Base-by-base conservation (phyloP, 2,113 vertebrate species). In the Xerus inauris region DNA sequence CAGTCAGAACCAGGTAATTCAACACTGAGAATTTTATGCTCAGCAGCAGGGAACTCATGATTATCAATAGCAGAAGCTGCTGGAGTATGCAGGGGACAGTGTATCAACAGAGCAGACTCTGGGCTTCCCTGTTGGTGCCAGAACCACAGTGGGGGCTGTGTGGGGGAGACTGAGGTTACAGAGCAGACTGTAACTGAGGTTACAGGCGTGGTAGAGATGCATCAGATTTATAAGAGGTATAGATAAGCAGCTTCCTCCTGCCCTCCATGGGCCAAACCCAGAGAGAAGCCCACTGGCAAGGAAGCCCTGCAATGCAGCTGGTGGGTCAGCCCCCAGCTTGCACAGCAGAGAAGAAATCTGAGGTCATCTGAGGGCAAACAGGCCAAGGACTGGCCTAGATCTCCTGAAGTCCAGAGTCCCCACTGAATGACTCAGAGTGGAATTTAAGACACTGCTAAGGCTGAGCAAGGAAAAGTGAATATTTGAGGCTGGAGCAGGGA, bases 371-470 rank as follows among this genome's bases (percentile, higher is more conserved):
- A 90, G 88, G 51, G 30, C 38, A 90, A 54, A 64, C 3, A 65
- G 71, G 49, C 19, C 73, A 71, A 81, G 80, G 65, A 49, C 65
- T 73, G 80, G 19, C 57, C 90, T 26, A 51, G 80, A 57, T 67
- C 87, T 91, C 84, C 92, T n/a, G 28, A 90, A 65, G 72, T 59
- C 65, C 93, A 94, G 17, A 83, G 67, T 71, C 24, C 42, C 67
- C 72, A 83, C 42, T 72, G 73, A 81, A 12, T 94, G 95, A 96
- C 67, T 87, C 90, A 77, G 76, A 65, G 67, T 49, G n/a, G 64
- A 96, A 94, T 90, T 81, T 94, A 89, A 96, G 90, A 95, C 26
- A 75, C 38, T 49, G 83, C 54, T n/a, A 57, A 80, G 57, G 59
- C 35, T 87, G 28, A 49, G 71, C 67, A 57, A 57, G 87, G 57